Base-by-base conservation (phyloP, 2,888 invertebrate genomes). In the Idaea aversata region DNA sequence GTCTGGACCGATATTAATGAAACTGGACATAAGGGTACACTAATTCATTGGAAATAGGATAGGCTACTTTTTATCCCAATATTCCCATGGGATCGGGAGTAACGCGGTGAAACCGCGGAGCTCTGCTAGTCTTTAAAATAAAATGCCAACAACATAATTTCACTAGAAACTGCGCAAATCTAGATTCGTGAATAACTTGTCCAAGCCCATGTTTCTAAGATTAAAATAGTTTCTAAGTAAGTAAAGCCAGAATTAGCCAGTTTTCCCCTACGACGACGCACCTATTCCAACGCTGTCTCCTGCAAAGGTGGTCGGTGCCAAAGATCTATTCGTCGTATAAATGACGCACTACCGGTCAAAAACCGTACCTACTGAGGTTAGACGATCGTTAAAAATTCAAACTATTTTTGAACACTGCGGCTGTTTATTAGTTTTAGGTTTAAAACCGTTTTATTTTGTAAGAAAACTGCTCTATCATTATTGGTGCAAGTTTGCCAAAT, bases 261-360 rank as follows among this genome's bases (percentile, higher is more conserved):
- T 68, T 72, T 72, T 71, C 72, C 66, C 73, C 72, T 70, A 73
- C 72, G 66, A 73, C 72, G 66, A 47, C 10, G 13, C 47, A 47
- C 38, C 38, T 38, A 38, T 38, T 38, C 6, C 4, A 13, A 38
- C 38, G 38, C n/a, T n/a, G 81, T 82, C 88, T 89, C 89, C 89
- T 85, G 88, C 87, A 75, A 84, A 81, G 88, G 82, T 75, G 76
- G 77, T 71, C 79, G 80, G 68, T 89, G 89, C 89, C 89, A 89
- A 88, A 82, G 82, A 80, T 59, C 16, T 59, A 16, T 84, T 84
- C 82, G 16, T 47, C 35, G 47, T 10, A 80, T 81, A 82, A 81
- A 77, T 77, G 25, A 61, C 75, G 80, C 72, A 34, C 47, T 15
- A 62, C 57, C 62, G 62, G 62, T 62, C 62, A 57, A 62, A 62